Evolutionary conservation across 2,113 vertebrate genomes (phyloP), one percentile per base, ranked within the genome.

Genomic region (Alethe diademata): DNA sequence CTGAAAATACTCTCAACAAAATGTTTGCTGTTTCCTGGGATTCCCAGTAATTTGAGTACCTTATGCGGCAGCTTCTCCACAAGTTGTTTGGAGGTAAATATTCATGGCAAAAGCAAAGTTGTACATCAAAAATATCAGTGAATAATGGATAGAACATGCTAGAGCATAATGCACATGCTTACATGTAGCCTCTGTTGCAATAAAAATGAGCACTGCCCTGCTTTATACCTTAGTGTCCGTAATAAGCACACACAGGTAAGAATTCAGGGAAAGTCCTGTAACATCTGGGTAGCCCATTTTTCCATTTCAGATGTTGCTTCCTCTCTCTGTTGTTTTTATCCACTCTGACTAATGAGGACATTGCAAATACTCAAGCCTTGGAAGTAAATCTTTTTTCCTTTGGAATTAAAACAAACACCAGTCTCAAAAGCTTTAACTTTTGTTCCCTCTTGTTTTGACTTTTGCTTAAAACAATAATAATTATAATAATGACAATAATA

Each of bases 371-470:
- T 82, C 54, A 70, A 58, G 33, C 7, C 16, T 70, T 78, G 75
- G 64, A 83, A 84, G 31, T 15, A 70, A 62, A 35, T 50, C 5
- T 38, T 62, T 83, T 83, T 83, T 74, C 33, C 53, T 84, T 60
- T 64, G 61, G 72, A 79, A 93, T 78, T 42, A 80, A 95, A 90
- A 92, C 53, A 90, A 95, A 80, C 62, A 86, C 14, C 23, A 38
- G 19, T 65, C 50, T 73, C 42, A 56, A 29, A 23, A 62, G 50
- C 54, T 73, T 88, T 50, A 80, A 50, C 47, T 94, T 93, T 66
- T 83, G 38, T 79, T 79, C 45, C 42, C 12, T 42, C 29, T 86
- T 92, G 66, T 83, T 97, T 95, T 94, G 88, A 92, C 75, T 86
- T 38, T 79, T 90, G 45, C n/a, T 95, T 92, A 62, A 92, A 88